Evolutionary conservation across 2,888 invertebrate species (phyloP).

Genomic region (Steinernema hermaphroditum): DNA sequence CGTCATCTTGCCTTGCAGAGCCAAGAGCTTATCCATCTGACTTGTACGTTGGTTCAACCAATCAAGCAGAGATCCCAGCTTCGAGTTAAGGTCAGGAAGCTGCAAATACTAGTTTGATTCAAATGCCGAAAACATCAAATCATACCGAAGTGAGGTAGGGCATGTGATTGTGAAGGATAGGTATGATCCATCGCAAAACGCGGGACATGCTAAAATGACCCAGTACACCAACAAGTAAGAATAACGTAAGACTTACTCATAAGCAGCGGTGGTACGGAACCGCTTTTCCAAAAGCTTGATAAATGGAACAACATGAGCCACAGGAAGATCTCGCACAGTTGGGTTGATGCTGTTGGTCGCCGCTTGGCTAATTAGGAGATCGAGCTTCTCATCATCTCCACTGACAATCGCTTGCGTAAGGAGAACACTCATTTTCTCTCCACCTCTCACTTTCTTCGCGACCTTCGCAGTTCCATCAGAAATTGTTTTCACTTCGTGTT

Average conservation of each 20-base stretch:
- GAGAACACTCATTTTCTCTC: conserved; percentile 31
- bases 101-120: neutral
- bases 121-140: too few species aligned
- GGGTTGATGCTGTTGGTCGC: conserved; percentile 28
- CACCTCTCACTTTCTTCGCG: conserved; percentile 7
- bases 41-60: conserved; percentile 38
- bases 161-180: conserved; percentile 19
- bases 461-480: conserved; percentile 13
- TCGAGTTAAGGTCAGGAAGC: conserved; percentile 33
- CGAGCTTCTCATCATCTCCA: conserved; percentile 38
- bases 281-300: conserved; percentile 34
- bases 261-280: conserved; percentile 32
- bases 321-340: conserved; percentile 36
- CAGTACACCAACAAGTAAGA: too few species aligned
- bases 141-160: conserved; percentile 20
- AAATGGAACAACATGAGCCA: conserved; percentile 36
- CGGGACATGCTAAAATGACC: conserved; percentile 13
- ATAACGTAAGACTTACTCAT: too few species aligned
- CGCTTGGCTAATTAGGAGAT: conserved; percentile 25
- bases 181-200: conserved; percentile 14
- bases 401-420: conserved; percentile 36
- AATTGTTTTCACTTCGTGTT: neutral
- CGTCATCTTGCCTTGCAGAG: conserved; percentile 35
- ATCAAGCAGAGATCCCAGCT: conserved; percentile 35
- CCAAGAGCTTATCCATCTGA: conserved; percentile 36